Base-by-base conservation (phyloP, 2,797 vertebrate species). In the Gastrophryne carolinensis region DNA sequence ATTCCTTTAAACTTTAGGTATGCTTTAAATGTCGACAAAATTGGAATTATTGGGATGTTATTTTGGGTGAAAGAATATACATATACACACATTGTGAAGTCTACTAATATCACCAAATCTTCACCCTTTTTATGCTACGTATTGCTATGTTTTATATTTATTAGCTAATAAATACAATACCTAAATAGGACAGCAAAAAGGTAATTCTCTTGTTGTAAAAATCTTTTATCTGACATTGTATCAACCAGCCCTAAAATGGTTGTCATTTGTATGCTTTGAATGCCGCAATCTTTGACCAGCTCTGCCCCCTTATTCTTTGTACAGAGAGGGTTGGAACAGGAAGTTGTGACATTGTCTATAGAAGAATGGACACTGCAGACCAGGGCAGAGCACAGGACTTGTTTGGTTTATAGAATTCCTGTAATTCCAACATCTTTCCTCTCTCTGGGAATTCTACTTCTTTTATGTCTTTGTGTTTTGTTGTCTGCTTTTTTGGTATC, bases 351-450 rank as follows among this genome's bases (percentile, higher is more conserved):
- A 78, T 72, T 71, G 75, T 78, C 62, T 65, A 4, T 56, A 37
- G 63, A 71, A 71, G 75, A 78, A 78, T 71, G 75, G 69, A 65
- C 39, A 44, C 21, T 35, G n/a, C 50, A 35, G 67, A 50, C 17
- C 35, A 21, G 57, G 66, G 57, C 73, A 76, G 57, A 54, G 23
- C 52, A 64, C 67, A 23, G 19, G 17, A 50, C 50, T 71, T 77
- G 74, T 71, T 71, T 77, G 60, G 50, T 58, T 78, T 65, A 71
- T 39, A 52, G 75, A 50, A 78, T 78, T 78, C 67, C 67, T 78
- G 75, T 72, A 72, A 78, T 78, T 65, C 67, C 75, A 64, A 58
- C 75, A 78, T 71, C 75, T 78, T 78, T 71, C 67, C 67, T 78
- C 75, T 71, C 75, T 78, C 67, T 72, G 75, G 67, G 67, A 71